Evolutionary conservation across 2,797 vertebrate species (phyloP), one percentile per base, ranked within the genome.

Genomic region (Gouania willdenowi): DNA sequence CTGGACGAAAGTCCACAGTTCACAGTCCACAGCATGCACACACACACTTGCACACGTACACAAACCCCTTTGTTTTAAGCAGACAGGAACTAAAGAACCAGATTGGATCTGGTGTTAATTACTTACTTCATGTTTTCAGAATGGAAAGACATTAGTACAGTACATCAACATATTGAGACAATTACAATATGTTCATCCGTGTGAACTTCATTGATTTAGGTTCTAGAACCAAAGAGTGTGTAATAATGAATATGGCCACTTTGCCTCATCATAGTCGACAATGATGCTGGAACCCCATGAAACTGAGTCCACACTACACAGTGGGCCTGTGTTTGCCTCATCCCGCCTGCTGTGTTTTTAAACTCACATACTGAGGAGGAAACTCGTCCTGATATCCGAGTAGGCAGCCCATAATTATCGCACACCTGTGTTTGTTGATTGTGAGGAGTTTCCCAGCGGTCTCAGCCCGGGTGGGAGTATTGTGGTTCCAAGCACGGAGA

Each of bases 341-440:
- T 70, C 59, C 55, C 53, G 43, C 71, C 59, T 32, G 26, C 55
- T 42, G 7, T 79, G 81, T 79, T 83, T 81, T 78, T 58, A 54
- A 76, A 55, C 61, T 60, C 67, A 72, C 73, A 58, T 67, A 51
- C 51, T 51, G 50, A 33, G 79, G 62, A 82, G 70, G 63, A 70
- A 69, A 67, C 71, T 67, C 19, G 56, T 66, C 74, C 65, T 71
- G 74, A 81, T 85, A 85, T 86, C 76, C 42, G 77, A 84, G 79
- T 50, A 74, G 75, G 71, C 81, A 77, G 80, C 60, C 53, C 74
- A 56, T 88, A 88, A 88, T 88, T 85, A 86, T 85, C 76, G 46
- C 71, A 71, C 87, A 87, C 88, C 85, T 88, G 87, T 85, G 82
- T 85, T 85, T 83, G 84, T 85, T 83, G 84, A 85, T 83, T 77